Percentiles rank a stretch among this genome's conserved stretches.
phyloP scores from a whole-genome alignment of 1,140 invertebrate genomes.

The Coboldia fuscipes region DNA sequence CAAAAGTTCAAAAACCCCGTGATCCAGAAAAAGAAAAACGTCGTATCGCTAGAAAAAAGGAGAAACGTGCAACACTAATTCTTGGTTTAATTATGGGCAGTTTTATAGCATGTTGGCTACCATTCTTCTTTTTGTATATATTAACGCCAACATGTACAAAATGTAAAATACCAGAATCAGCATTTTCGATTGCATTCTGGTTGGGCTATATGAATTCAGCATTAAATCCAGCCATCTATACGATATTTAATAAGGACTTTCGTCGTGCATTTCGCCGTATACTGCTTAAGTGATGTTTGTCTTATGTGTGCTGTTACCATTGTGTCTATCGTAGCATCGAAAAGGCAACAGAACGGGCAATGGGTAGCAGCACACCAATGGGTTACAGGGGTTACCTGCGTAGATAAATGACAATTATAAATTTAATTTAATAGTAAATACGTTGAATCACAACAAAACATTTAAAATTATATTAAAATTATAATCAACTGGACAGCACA shows the following conservation, averaged over 20 bases:
- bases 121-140: constrained; percentile 93
- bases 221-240: constrained; percentile 94
- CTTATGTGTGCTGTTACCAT: constrained; percentile 47
- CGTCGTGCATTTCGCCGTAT: constrained; percentile 85
- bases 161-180: constrained; percentile 55
- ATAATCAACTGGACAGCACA: too few relatives aligned
- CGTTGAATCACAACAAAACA: neutral
- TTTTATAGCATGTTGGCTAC: constrained; percentile 97
- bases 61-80: constrained; percentile 90
- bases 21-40: constrained; percentile 86
- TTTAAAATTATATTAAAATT: neutral
- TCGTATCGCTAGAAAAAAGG: constrained; percentile 84
- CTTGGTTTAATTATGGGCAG: constrained; percentile 96
- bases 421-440: too few relatives aligned
- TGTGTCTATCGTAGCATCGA: constrained; percentile 28
- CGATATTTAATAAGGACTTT: constrained; percentile 98
- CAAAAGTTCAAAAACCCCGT: constrained; percentile 46
- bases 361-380: constrained; percentile 21
- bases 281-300: constrained; percentile 79
- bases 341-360: constrained; percentile 22
- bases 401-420: too few relatives aligned
- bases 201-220: constrained; percentile 98
- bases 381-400: constrained; percentile 11
- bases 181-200: constrained; percentile 95
- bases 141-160: constrained; percentile 57